Conservation (phyloP, 1,140 invertebrate genomes). For the Oedothorax gibbosus region DNA sequence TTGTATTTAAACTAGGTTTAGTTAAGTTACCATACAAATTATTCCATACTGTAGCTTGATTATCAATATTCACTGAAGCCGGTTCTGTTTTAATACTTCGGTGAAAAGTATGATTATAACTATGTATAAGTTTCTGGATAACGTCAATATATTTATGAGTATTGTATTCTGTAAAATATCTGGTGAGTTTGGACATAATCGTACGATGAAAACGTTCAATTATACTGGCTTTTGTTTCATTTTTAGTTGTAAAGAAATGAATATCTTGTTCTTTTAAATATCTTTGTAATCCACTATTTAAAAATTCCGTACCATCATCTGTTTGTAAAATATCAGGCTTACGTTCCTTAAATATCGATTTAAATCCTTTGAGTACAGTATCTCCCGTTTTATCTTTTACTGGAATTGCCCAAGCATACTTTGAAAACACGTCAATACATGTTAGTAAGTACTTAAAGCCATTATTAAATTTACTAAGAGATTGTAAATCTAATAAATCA, state of each 20-base stretch:
- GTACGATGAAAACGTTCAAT: conserved; percentile 6
- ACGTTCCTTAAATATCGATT: conserved; percentile 10
- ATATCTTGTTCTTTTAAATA: conserved; percentile 11
- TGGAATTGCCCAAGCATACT: conserved; percentile 12
- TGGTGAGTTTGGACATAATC: background rate
- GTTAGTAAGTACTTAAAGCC: background rate
- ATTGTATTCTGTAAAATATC: conserved; percentile 1
- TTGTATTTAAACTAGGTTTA: background rate
- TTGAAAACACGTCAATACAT: conserved; percentile 24
- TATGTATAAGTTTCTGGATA: background rate
- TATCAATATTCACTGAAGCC: background rate
- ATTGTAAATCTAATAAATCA: no score
- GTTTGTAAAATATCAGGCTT: background rate
- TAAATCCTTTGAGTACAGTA: background rate
- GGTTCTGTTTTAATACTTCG: conserved; percentile 15
- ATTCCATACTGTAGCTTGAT: background rate
- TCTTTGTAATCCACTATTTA: background rate
- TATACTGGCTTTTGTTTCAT: conserved; percentile 16
- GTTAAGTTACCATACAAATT: background rate
- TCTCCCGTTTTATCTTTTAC: conserved; percentile 2
- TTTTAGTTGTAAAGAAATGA: background rate
- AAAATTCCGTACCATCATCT: conserved; percentile 11
- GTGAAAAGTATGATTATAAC: conserved; percentile 16
- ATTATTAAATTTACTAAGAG: no score
- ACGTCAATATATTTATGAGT: background rate